A percentile compares a stretch with the other conserved stretches of the same genome.
These are phyloP conservation scores for Nothoprocta perdicaria DNA, from an alignment of 2,113 vertebrate genomes.

Conservation along the genomic window DNA sequence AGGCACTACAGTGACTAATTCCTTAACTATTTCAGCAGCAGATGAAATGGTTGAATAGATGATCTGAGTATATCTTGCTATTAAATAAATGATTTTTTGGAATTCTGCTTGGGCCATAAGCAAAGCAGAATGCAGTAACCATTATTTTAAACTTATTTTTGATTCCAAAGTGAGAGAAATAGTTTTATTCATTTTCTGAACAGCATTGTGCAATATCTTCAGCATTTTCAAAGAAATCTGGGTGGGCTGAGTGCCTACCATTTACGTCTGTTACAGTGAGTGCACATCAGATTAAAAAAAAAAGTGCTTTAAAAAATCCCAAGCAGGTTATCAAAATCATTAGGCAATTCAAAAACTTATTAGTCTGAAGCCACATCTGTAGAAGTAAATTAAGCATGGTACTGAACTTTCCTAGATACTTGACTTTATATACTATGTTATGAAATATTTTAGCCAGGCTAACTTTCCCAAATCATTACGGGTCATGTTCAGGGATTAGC, in stretches of 20 bases:
- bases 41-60: too few species aligned
- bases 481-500: background rate
- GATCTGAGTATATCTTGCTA: background rate
- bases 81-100: background rate
- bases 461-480: background rate
- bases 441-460: background rate
- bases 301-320: background rate
- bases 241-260: background rate
- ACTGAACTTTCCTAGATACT: background rate
- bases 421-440: background rate
- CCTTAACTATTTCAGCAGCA: background rate
- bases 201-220: background rate
- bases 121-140: background rate
- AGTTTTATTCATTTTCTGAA: background rate
- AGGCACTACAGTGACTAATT: background rate
- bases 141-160: background rate
- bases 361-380: fast-evolving
- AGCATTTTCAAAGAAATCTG: background rate
- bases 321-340: background rate
- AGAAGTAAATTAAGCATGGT: background rate
- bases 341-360: background rate
- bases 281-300: background rate
- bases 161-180: background rate
- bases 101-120: background rate
- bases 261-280: background rate